These are phyloP conservation scores for Musca vetustissima DNA, from an alignment of 1,140 invertebrate genomes.

Conservation along the genomic window DNA sequence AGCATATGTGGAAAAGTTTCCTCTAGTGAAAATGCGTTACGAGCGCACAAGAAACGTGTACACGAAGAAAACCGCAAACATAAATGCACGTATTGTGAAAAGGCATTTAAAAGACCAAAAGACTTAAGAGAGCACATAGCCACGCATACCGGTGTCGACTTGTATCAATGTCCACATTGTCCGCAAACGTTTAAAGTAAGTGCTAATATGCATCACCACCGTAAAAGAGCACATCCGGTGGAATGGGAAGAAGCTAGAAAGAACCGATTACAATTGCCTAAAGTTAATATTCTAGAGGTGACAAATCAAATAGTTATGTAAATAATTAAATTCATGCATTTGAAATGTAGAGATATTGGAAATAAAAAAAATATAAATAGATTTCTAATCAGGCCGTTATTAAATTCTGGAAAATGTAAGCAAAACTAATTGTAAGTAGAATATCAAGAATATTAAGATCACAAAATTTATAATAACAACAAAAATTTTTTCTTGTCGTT, in stretches of 20 bases:
- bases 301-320: constrained; percentile 8
- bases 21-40: constrained; percentile 33
- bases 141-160: background rate
- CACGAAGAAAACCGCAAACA: constrained; percentile 35
- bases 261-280: constrained; percentile 16
- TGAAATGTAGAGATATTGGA: no score
- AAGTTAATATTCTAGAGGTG: constrained; percentile 2
- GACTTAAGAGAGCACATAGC: constrained; percentile 35
- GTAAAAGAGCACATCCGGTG: constrained; percentile 36
- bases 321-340: no score
- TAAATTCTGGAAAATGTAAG: no score
- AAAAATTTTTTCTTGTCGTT: no score
- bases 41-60: constrained; percentile 34
- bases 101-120: constrained; percentile 36
- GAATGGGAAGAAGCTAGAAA: constrained; percentile 32
- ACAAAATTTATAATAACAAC: no score
- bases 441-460: no score
- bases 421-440: no score
- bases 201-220: constrained; percentile 44
- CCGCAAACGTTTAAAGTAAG: constrained; percentile 28
- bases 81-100: constrained; percentile 39
- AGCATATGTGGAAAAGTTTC: constrained; percentile 37
- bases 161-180: background rate
- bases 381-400: no score
- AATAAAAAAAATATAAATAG: no score